phyloP scores from a whole-genome alignment of 2,888 invertebrate genomes.

The Zelleria hepariella region DNA sequence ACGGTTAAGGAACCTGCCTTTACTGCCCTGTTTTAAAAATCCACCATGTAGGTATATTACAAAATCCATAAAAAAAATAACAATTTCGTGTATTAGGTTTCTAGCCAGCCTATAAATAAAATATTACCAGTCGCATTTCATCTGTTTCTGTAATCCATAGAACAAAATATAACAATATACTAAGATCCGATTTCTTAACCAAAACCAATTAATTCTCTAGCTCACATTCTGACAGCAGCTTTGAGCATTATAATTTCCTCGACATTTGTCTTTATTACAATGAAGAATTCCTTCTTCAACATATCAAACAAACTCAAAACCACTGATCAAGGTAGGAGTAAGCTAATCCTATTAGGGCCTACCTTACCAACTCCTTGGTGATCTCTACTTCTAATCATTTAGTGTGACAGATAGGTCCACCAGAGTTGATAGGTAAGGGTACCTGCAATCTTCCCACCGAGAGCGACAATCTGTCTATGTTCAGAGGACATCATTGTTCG shows the following conservation, averaged over 20 bases:
- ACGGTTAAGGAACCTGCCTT: too few species aligned
- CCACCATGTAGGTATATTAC: too few species aligned
- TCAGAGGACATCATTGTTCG: constrained; percentile 39
- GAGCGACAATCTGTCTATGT: constrained; percentile 58
- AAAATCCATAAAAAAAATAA: too few species aligned
- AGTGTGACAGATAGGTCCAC: background rate
- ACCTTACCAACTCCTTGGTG: background rate
- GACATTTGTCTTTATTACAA: background rate
- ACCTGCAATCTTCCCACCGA: constrained; percentile 44
- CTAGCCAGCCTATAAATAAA: too few species aligned
- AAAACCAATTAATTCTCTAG: background rate
- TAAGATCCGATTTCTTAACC: background rate
- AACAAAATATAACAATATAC: background rate
- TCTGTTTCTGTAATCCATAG: background rate
- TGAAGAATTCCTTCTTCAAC: background rate
- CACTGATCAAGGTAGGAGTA: constrained; percentile 8
- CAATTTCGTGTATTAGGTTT: too few species aligned
- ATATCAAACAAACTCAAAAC: constrained; percentile 1
- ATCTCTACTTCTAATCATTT: background rate
- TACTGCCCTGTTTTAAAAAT: too few species aligned
- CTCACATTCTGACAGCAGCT: background rate
- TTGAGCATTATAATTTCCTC: background rate
- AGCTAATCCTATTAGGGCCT: constrained; percentile 11
- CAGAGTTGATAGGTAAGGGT: too few species aligned
- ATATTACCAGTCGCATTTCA: too few species aligned